Evolutionary conservation across 2,113 vertebrate genomes (phyloP).

Genomic region (Suncus etruscus): DNA sequence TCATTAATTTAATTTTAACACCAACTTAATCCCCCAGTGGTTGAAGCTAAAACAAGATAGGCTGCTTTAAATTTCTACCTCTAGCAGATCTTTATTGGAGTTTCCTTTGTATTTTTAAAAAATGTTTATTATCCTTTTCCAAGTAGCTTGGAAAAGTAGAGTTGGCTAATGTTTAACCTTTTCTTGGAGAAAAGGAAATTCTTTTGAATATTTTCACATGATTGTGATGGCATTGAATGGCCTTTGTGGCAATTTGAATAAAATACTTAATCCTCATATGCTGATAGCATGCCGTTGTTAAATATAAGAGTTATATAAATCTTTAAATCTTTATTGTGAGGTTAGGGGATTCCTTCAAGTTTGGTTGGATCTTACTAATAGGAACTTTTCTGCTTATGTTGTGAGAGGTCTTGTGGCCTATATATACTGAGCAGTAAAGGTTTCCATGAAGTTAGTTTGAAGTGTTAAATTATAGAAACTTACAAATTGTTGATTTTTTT

Average conservation of each 20-base stretch:
- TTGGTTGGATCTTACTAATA: constrained; percentile 5
- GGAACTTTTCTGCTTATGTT: not conserved
- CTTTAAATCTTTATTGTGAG: constrained; percentile 23
- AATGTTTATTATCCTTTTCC: constrained; percentile 47
- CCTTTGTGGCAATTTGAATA: constrained; percentile 59
- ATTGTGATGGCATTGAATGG: constrained; percentile 65
- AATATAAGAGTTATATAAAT: constrained; percentile 31
- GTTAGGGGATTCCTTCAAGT: not conserved
- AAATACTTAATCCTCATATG: constrained; percentile 46
- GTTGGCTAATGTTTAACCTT: constrained; percentile 68
- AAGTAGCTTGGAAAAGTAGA: constrained; percentile 47
- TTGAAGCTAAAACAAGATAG: constrained; percentile 67
- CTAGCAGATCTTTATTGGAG: constrained; percentile 70
- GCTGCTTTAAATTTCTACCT: constrained; percentile 81
- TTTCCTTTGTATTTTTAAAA: constrained; percentile 60
- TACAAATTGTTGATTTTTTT: not conserved
- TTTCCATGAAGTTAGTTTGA: constrained; percentile 21
- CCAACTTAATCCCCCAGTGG: constrained; percentile 24
- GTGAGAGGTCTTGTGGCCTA: not conserved
- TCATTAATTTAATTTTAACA: constrained; percentile 56
- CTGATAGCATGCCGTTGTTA: constrained; percentile 27
- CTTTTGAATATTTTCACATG: constrained; percentile 62
- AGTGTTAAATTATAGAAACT: constrained; percentile 3
- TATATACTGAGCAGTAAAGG: not conserved
- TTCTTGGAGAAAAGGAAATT: constrained; percentile 69